Base-by-base conservation (phyloP, 2,113 vertebrate species). In the Phoxinus phoxinus region DNA sequence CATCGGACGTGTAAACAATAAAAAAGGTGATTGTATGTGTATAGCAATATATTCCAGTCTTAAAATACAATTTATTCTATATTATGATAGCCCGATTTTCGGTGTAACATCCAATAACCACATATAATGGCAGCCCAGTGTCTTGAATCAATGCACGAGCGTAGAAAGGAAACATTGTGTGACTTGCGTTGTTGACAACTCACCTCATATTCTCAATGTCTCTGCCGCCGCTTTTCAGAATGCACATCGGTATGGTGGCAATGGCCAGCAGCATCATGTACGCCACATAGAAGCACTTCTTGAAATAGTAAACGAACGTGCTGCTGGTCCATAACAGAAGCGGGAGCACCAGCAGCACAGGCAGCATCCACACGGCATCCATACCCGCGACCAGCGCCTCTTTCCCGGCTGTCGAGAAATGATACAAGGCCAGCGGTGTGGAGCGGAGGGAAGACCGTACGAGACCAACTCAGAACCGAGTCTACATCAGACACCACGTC, bases 161-260 rank as follows among this genome's bases (percentile, higher is more conserved):
- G 32, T 10, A 21, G 63, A 67, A 77, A n/a, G 6, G n/a, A 17
- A 30, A 13, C 59, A n/a, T 65, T 32, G 15, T 13, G 51, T 37
- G 51, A 30, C 41, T n/a, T 59, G 13, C 7, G 32, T 30, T 59
- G 72, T 25, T 25, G 19, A 86, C 59, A 87, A 88, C 93, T 94
- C 89, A 95, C 98, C 96, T 95, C 97, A 99, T 98, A 92, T 98
- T 99, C 81, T 96, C 95, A 59, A 99, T 91, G 65, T 96, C 96
- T 82, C 97, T 95, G 85, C 97, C 97, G 25, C 97, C 95, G 94
- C 97, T 96, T 86, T 96, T 93, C 88, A 98, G 92, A 44, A 97
- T 86, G 72, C 96, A 97, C 84, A 96, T 61, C 1, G 90, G 95
- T 12, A 92, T 93, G 3, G 94, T 93, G 27, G 96, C 0, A 32